Percentiles rank a stretch among this genome's conserved stretches.
Evolutionary conservation across 1,140 invertebrate species (phyloP).

Genomic region (Streblospio benedicti): DNA sequence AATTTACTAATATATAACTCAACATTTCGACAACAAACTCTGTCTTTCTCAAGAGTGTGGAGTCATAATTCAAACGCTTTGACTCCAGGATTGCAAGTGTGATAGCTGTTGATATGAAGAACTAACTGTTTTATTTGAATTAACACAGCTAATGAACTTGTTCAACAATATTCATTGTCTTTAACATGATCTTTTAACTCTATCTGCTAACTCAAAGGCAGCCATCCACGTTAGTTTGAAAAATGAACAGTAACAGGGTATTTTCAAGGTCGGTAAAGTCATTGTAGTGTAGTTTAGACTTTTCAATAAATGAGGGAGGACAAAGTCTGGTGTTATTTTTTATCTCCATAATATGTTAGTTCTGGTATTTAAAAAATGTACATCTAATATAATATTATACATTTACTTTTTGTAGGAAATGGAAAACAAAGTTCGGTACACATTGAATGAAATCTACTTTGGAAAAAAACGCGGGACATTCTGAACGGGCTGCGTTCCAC

Average conservation of each 20-base stretch:
- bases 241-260: too few species aligned
- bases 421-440: constrained; percentile 99
- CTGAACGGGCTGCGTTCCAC: constrained; percentile 91
- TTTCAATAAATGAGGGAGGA: too few species aligned
- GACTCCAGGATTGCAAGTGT: neutral
- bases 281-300: too few species aligned
- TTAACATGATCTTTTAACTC: neutral
- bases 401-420: constrained; percentile 81
- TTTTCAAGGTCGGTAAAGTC: too few species aligned
- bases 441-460: constrained; percentile 98
- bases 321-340: neutral
- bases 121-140: neutral
- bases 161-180: neutral
- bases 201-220: neutral
- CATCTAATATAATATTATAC: neutral
- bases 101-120: neutral
- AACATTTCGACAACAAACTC: too few species aligned
- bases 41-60: too few species aligned
- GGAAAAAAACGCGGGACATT: constrained; percentile 98
- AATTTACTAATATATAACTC: too few species aligned
- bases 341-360: neutral
- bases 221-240: neutral
- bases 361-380: too few species aligned
- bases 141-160: neutral
- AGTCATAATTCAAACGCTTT: neutral